These are phyloP conservation scores for Andricus quercusramuli DNA, from an alignment of 2,888 invertebrate species.

Conservation along the genomic window DNA sequence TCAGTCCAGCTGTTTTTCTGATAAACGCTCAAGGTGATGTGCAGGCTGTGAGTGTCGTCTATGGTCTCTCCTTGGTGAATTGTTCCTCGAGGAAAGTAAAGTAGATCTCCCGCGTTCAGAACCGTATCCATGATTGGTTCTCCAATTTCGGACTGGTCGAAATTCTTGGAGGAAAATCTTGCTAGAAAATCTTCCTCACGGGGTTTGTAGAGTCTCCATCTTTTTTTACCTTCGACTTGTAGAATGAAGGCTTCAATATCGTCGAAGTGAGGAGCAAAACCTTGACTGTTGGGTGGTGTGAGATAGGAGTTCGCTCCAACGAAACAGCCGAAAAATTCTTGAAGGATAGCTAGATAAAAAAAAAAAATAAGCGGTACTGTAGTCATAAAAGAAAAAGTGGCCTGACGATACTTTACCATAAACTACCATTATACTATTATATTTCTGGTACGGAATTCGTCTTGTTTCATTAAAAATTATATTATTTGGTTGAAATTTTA, in stretches of 20 bases:
- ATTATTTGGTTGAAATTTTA: too few species aligned
- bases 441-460: too few species aligned
- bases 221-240: conserved; percentile 97
- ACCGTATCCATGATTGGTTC: conserved; percentile 89
- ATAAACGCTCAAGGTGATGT: conserved; percentile 95
- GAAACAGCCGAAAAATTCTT: conserved; percentile 96
- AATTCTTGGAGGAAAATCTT: conserved; percentile 90
- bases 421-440: too few species aligned
- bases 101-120: conserved; percentile 91
- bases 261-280: conserved; percentile 99
- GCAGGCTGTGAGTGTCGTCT: conserved; percentile 91
- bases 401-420: too few species aligned
- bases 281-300: conserved; percentile 97
- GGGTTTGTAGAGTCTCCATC: conserved; percentile 95
- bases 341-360: conserved; percentile 83
- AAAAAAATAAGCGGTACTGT: not conserved
- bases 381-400: too few species aligned
- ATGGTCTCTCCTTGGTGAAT: conserved; percentile 92
- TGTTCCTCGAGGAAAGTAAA: conserved; percentile 95
- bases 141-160: conserved; percentile 86
- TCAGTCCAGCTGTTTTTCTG: conserved; percentile 95
- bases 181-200: conserved; percentile 86
- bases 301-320: conserved; percentile 97
- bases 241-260: conserved; percentile 99
- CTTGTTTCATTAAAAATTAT: too few species aligned